Base-by-base conservation (phyloP, 1,140 invertebrate genomes). In the Chelonus insularis region DNA sequence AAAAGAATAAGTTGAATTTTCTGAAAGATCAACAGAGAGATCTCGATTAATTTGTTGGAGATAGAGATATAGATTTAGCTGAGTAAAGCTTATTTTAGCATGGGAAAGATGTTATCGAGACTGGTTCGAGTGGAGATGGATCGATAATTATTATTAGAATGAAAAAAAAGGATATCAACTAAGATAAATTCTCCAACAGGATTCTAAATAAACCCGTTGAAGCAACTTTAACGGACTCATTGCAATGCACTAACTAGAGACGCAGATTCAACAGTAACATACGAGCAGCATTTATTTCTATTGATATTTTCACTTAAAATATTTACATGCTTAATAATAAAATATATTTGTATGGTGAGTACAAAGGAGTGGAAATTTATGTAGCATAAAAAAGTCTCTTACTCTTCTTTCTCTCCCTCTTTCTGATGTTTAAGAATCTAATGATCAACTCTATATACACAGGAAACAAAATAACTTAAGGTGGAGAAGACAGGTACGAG, bases 71-170 rank as follows among this genome's bases (percentile, higher is more conserved):
- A 60, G 67, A 75, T 77, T 78, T 77, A 77, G 71, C 63, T 57
- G 7, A 50, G 36, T 14, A 34, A 61, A 39, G 66, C 56, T 77
- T 75, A 76, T 72, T 76, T 77, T 72, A 74, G 68, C 68, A 12
- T 68, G 66, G 67, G 69, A 76, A 70, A 68, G 73, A 77, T 77
- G 50, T 66, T 78, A 77, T 78, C 75, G 36, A 37, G 70, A 78
- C 76, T 72, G 72, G 76, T 77, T 74, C 65, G 64, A 70, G 68
- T 68, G 60, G 48, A 62, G 66, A 62, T 67, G 56, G 69, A 69
- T 71, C 64, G 67, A 72, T 75, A 76, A 76, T 70, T 71, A 74
- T 75, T 74, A 76, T 72, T 68, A 57, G 67, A 65, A 57, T 48
- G 52, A 47, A 34, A 72, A 72, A 71, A 72, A 68, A 71, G 2